phyloP scores from a whole-genome alignment of 2,888 invertebrate genomes.

The Labia minor region DNA sequence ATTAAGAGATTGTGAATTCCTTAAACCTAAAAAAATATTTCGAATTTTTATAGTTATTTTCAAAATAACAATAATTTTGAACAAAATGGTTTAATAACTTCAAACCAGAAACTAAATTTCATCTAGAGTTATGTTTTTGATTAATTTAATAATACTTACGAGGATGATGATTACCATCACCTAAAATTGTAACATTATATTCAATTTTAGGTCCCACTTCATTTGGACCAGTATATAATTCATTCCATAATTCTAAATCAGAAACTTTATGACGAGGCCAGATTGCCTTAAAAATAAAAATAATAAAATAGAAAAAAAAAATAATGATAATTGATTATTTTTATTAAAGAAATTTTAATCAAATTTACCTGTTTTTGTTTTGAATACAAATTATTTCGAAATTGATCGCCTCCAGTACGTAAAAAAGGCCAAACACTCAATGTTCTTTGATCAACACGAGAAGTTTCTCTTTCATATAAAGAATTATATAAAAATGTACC shows the following conservation, averaged over 20 bases:
- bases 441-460: constrained; percentile 53
- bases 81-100: too few species aligned
- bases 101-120: too few species aligned
- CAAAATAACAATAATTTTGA: too few species aligned
- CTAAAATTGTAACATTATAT: too few species aligned
- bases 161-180: too few species aligned
- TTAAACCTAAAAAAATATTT: too few species aligned
- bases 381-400: constrained; percentile 76
- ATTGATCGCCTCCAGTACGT: constrained; percentile 50
- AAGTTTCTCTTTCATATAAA: constrained; percentile 55
- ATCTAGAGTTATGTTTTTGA: too few species aligned
- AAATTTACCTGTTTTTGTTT: constrained; percentile 40
- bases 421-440: constrained; percentile 86
- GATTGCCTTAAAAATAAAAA: constrained; percentile 50
- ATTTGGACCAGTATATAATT: constrained; percentile 61
- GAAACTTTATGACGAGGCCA: constrained; percentile 79
- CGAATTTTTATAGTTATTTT: too few species aligned
- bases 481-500: constrained; percentile 94
- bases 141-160: too few species aligned
- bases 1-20: too few species aligned
- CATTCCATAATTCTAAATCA: constrained; percentile 72
- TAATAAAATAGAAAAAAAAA: background rate
- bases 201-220: constrained; percentile 30
- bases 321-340: constrained; percentile 7
- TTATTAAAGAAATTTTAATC: constrained; percentile 16